Conservation (phyloP, 1,140 invertebrate genomes). For the Penaeus indicus region DNA sequence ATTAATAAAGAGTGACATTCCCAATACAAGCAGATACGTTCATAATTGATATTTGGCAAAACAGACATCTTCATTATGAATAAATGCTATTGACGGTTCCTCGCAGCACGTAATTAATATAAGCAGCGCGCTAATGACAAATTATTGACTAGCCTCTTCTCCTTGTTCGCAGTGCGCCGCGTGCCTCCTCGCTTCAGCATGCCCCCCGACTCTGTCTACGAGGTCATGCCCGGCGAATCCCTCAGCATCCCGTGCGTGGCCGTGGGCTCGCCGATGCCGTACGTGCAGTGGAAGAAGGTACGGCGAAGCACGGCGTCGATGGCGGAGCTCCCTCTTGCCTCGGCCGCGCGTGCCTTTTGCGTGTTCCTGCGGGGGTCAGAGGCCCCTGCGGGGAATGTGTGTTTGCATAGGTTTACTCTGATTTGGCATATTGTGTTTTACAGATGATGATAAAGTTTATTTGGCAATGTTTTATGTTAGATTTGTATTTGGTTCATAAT, state of each 20-base stretch:
- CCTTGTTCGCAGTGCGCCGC: constrained; percentile 82
- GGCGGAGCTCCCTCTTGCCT: too few relatives aligned
- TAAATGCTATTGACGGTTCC: too few relatives aligned
- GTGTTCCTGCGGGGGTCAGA: too few relatives aligned
- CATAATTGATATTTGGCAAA: too few relatives aligned
- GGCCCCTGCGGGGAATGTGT: constrained; percentile 74
- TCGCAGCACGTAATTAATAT: too few relatives aligned
- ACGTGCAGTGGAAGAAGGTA: constrained; percentile 94
- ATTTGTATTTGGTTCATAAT: background rate
- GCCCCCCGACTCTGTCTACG: constrained; percentile 83
- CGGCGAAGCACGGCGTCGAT: too few relatives aligned
- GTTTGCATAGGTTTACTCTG: constrained; percentile 5
- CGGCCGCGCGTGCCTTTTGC: too few relatives aligned
- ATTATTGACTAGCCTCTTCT: constrained; percentile 9
- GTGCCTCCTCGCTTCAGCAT: constrained; percentile 95
- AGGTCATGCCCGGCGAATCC: constrained; percentile 90
- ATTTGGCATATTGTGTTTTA: background rate
- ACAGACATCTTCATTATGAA: too few relatives aligned
- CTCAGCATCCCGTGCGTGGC: constrained; percentile 97
- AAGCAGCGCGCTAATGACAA: background rate
- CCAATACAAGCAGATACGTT: too few relatives aligned
- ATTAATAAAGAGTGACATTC: too few relatives aligned
- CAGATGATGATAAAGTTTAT: background rate
- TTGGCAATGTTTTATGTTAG: background rate
- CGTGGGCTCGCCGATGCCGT: constrained; percentile 96